Percentiles rank a stretch among this genome's conserved stretches.
phyloP scores from a whole-genome alignment of 2,888 invertebrate genomes.

The Hyposoter dolosus region DNA sequence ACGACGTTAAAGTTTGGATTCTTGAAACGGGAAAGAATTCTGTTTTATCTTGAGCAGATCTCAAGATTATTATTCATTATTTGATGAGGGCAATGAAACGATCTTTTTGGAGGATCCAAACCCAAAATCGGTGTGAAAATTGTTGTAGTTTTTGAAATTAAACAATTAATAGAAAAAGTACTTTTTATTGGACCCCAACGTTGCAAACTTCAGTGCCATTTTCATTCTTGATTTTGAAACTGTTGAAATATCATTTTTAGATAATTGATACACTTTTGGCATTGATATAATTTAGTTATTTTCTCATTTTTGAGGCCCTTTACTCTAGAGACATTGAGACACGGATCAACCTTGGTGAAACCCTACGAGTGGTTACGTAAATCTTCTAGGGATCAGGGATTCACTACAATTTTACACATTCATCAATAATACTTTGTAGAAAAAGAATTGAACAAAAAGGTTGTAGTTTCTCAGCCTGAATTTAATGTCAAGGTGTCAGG shows the following conservation, averaged over 20 bases:
- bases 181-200: too few species aligned
- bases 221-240: too few species aligned
- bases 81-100: too few species aligned
- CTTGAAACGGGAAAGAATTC: too few species aligned
- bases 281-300: slow-evolving; percentile 35
- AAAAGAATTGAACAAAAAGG: not conserved
- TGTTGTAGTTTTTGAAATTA: too few species aligned
- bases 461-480: not conserved
- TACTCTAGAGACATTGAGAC: slow-evolving; percentile 30
- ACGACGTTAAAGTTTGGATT: too few species aligned
- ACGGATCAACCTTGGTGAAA: slow-evolving; percentile 72
- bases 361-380: slow-evolving; percentile 73
- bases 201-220: too few species aligned
- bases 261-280: not conserved
- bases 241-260: not conserved
- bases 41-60: too few species aligned
- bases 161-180: too few species aligned
- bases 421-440: not conserved
- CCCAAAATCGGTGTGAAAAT: too few species aligned
- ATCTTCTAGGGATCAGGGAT: slow-evolving; percentile 49
- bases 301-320: slow-evolving; percentile 5
- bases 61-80: too few species aligned
- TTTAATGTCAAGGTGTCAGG: not conserved
- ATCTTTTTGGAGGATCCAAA: too few species aligned
- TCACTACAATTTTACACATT: slow-evolving; percentile 20